Percentiles rank a stretch among this genome's conserved stretches.
phyloP scores from a whole-genome alignment of 2,797 vertebrate species.

The Clarias platycephalus region DNA sequence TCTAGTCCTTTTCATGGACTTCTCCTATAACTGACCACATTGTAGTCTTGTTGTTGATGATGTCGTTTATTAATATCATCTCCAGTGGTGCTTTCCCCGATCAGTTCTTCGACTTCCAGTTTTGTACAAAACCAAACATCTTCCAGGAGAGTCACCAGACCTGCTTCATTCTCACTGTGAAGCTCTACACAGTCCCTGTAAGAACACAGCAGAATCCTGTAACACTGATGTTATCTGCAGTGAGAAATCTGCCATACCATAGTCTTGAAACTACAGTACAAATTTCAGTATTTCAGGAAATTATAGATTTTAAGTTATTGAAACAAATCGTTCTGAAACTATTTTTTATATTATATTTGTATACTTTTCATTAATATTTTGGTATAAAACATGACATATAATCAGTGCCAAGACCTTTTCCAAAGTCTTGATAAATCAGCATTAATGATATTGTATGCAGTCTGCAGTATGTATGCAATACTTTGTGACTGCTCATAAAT shows the following conservation, averaged over 20 bases:
- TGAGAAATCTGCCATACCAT: background rate
- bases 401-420: background rate
- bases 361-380: background rate
- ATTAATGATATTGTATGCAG: background rate
- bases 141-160: constrained; percentile 75
- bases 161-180: constrained; percentile 78
- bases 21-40: constrained; percentile 71
- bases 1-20: background rate
- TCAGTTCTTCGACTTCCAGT: constrained; percentile 76
- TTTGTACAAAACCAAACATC: constrained; percentile 81
- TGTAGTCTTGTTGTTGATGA: constrained; percentile 76
- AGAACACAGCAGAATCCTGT: constrained; percentile 19
- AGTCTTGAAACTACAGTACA: too few species aligned
- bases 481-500: background rate
- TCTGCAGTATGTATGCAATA: background rate
- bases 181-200: constrained; percentile 76
- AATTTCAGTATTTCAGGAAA: too few species aligned
- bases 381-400: background rate
- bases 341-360: background rate
- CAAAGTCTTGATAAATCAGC: background rate
- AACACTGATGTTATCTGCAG: background rate
- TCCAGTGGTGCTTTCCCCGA: constrained; percentile 75
- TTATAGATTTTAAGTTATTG: background rate
- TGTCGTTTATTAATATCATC: constrained; percentile 76
- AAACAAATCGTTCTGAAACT: background rate